Conservation (phyloP, 2,888 invertebrate genomes). For the Spicauda simplicius region DNA sequence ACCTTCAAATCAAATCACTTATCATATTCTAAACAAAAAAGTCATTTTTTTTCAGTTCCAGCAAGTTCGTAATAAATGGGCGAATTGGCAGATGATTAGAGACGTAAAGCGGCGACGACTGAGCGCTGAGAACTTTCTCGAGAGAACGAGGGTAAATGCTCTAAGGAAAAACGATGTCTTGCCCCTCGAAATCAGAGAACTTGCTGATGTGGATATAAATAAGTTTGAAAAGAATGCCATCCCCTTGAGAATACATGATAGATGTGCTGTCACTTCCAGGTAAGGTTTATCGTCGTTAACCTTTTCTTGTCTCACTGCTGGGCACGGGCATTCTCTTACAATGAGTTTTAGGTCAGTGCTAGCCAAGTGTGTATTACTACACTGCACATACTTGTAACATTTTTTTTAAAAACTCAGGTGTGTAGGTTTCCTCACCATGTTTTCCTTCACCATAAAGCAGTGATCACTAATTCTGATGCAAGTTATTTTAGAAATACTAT, state of each 20-base stretch:
- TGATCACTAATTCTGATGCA: too few species aligned
- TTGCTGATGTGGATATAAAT: conserved; percentile 90
- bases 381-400: too few species aligned
- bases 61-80: conserved; percentile 91
- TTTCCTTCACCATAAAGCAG: too few species aligned
- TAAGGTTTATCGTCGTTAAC: conserved; percentile 45
- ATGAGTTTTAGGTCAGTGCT: too few species aligned
- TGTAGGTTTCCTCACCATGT: too few species aligned
- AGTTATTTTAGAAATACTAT: too few species aligned
- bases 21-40: too few species aligned
- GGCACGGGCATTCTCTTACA: too few species aligned
- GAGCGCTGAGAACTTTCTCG: conserved; percentile 89
- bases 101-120: conserved; percentile 93
- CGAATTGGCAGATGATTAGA: conserved; percentile 92
- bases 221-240: conserved; percentile 91
- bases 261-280: conserved; percentile 95
- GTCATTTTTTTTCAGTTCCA: conserved; percentile 84
- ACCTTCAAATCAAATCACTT: too few species aligned
- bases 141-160: conserved; percentile 92
- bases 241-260: conserved; percentile 86
- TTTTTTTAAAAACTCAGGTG: too few species aligned
- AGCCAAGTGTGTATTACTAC: too few species aligned
- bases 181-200: conserved; percentile 91
- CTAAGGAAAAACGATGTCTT: conserved; percentile 94
- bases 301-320: too few species aligned